Conservation (phyloP, 2,113 vertebrate genomes). For the Okapia johnstoni region DNA sequence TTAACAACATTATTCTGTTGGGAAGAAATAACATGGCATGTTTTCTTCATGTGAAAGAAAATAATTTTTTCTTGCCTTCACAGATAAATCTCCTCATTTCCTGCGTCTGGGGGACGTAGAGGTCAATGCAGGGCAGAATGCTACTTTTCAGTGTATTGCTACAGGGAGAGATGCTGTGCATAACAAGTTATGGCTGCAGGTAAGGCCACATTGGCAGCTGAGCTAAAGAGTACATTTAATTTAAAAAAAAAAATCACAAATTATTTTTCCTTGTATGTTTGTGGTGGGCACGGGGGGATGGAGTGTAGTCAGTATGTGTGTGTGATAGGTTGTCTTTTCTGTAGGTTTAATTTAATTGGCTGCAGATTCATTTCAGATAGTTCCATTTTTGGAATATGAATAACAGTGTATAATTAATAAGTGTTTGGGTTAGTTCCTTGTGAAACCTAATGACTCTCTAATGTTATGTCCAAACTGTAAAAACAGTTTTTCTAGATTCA, state of each 20-base stretch:
- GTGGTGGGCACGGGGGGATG: neutral
- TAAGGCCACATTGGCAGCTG: conserved; percentile 74
- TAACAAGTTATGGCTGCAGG: conserved; percentile 99
- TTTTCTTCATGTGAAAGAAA: conserved; percentile 32
- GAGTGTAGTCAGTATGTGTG: neutral
- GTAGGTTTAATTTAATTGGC: neutral
- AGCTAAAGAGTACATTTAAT: neutral
- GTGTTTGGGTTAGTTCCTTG: neutral
- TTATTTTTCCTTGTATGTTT: neutral
- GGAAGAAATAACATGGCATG: neutral
- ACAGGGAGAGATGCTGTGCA: conserved; percentile 94
- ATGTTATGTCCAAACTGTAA: neutral
- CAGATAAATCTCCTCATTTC: conserved; percentile 99
- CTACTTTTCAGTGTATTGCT: conserved; percentile 98
- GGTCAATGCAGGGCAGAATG: conserved; percentile 99
- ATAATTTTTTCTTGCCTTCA: conserved; percentile 40
- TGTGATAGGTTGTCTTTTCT: neutral
- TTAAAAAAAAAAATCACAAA: neutral
- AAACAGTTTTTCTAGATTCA: neutral
- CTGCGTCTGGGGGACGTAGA: conserved; percentile 97
- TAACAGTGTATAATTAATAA: neutral
- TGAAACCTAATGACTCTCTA: neutral
- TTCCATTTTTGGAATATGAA: neutral
- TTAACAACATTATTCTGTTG: neutral
- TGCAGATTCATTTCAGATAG: neutral